Evolutionary conservation across 1,140 invertebrate species (phyloP).

Genomic region (Daktulosphaira vitifoliae): DNA sequence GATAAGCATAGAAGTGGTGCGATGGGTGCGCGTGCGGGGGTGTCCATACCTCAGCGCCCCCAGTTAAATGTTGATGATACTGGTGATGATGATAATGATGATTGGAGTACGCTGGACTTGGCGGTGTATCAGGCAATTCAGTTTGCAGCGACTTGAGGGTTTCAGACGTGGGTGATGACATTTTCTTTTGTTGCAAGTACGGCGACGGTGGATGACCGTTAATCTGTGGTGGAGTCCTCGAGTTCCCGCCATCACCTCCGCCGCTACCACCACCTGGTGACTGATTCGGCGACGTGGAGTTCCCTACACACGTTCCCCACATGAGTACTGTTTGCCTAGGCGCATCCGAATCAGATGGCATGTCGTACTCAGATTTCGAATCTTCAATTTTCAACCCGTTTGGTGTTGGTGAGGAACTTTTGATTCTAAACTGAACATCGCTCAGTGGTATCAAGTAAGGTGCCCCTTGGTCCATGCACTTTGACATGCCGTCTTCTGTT

Average conservation of each 20-base stretch:
- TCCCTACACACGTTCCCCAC: constrained; percentile 51
- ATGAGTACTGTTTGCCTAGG: constrained; percentile 75
- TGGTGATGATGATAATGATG: constrained; percentile 38
- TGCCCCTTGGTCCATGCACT: constrained; percentile 29
- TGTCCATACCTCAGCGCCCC: constrained; percentile 54
- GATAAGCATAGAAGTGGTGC: constrained; percentile 56
- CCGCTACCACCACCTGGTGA: constrained; percentile 40
- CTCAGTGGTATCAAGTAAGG: constrained; percentile 43
- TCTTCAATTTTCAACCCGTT: constrained; percentile 57
- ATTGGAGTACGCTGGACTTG: constrained; percentile 42
- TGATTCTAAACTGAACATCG: constrained; percentile 40
- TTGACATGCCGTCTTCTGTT: constrained; percentile 45
- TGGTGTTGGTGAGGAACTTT: constrained; percentile 48
- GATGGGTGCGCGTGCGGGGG: constrained; percentile 43
- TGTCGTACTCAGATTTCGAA: constrained; percentile 49
- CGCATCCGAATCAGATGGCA: constrained; percentile 50
- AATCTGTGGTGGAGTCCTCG: constrained; percentile 35
- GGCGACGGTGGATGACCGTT: constrained; percentile 35
- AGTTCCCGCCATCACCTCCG: neutral
- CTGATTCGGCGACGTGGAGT: constrained; percentile 40
- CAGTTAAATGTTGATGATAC: constrained; percentile 36
- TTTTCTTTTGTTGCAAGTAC: constrained; percentile 36
- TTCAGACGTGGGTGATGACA: constrained; percentile 42
- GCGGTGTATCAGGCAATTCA: constrained; percentile 44
- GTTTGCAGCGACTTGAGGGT: constrained; percentile 54